Evolutionary conservation across 2,113 vertebrate species (phyloP).

Genomic region (Pluvialis apricaria): DNA sequence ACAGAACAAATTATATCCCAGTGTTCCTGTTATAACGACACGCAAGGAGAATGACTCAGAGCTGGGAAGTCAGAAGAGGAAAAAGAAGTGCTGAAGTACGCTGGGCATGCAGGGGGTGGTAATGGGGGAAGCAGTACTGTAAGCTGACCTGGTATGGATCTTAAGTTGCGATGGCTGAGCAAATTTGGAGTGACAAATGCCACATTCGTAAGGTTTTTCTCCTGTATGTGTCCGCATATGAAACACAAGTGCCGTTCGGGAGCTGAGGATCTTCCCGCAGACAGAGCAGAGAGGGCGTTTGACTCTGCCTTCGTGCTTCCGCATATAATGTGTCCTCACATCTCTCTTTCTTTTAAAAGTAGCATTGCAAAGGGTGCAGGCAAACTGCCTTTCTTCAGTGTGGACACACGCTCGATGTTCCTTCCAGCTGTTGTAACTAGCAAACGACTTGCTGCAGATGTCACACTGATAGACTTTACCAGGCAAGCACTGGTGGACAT

Average conservation of each 20-base stretch:
- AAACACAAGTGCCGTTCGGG: constrained; percentile 58
- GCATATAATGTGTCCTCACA: constrained; percentile 32
- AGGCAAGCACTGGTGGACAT: constrained; percentile 38
- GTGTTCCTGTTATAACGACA: not conserved
- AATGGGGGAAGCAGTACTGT: not conserved
- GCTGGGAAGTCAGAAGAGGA: not conserved
- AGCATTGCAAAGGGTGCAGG: constrained; percentile 63
- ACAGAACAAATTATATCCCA: not conserved
- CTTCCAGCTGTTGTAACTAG: constrained; percentile 61
- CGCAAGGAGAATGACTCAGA: not conserved
- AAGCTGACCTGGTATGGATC: constrained; percentile 70
- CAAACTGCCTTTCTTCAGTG: constrained; percentile 62
- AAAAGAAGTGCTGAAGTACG: not conserved
- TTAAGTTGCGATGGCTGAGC: constrained; percentile 72
- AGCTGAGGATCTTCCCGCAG: constrained; percentile 72
- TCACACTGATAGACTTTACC: constrained; percentile 69
- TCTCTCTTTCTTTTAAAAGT: constrained; percentile 70
- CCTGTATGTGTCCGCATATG: constrained; percentile 71
- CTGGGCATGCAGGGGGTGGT: not conserved
- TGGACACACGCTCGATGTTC: constrained; percentile 66
- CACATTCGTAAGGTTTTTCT: constrained; percentile 66
- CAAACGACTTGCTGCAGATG: constrained; percentile 61
- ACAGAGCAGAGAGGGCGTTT: constrained; percentile 67
- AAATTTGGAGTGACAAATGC: constrained; percentile 50
- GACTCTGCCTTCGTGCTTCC: constrained; percentile 67